Evolutionary conservation across 2,113 vertebrate genomes (phyloP), one percentile per base, ranked within the genome.

Genomic region (Panurus biarmicus): DNA sequence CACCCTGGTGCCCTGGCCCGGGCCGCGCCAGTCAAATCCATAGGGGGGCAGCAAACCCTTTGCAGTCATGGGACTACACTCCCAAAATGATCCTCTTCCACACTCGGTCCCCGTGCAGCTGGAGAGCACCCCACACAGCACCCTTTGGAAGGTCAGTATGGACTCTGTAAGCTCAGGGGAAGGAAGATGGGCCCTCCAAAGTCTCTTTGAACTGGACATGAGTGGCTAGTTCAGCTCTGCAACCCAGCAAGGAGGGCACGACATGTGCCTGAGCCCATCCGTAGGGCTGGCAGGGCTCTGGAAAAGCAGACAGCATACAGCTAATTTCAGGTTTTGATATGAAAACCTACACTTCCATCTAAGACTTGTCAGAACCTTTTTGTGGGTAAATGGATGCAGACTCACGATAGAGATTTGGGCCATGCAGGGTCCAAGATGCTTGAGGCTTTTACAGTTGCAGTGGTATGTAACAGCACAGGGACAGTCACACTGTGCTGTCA

Each of bases 11-110:
- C 90, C 94, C 91, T 29, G 65, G 82, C 73, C 96, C 80, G 40
- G 71, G 92, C 70, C 57, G 18, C 42, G 1, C 96, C 89, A 3
- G 86, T 19, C 94, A 61, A 78, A 90, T 93, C 96, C 96, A 96
- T 96, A 75, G 95, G 94, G 84, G 91, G 96, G 96, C 96, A 96
- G 96, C 96, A 96, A 96, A 96, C 96, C 89, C 96, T 84, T 96
- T 92, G 76, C 73, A 94, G 94, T 95, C 88, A 87, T 92, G 92
- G 92, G 82, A 77, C 42, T 58, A 25, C 24, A 17, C 62, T 91
- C 72, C 90, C 94, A 57, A 82, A 85, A 45, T 12, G 0, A 69
- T 83, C 66, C 74, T 87, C 87, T 76, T 26, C 87, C 78, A 73
- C 51, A 12, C 54, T n/a, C 54, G 11, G 18, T 56, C 70, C 77